Percentiles rank a stretch among this genome's conserved stretches.
Conservation (phyloP, 1,140 invertebrate genomes). For the Elymnias hypermnestra region DNA sequence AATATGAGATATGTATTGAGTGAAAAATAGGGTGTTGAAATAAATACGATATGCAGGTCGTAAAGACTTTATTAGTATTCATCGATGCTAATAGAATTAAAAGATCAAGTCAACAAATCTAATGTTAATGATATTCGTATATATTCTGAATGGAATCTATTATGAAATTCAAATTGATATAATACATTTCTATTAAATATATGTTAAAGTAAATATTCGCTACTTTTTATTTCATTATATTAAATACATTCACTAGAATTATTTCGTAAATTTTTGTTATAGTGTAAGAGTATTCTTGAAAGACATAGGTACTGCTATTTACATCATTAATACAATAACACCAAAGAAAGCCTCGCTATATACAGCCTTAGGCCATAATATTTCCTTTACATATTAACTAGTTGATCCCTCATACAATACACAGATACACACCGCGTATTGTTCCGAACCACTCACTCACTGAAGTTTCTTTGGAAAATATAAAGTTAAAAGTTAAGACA, state of each 20-base stretch:
- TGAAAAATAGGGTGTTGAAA: not conserved
- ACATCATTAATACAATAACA: slow-evolving; percentile 27
- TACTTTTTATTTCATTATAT: slow-evolving; percentile 12
- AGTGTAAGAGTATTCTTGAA: slow-evolving; percentile 15
- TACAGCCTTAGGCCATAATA: slow-evolving; percentile 47
- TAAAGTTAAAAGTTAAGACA: slow-evolving; percentile 14
- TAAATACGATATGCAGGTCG: not conserved
- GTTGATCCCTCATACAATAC: slow-evolving; percentile 66
- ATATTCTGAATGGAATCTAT: slow-evolving; percentile 21
- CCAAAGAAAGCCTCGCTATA: slow-evolving; percentile 34
- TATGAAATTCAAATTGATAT: slow-evolving; percentile 25
- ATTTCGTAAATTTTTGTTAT: slow-evolving; percentile 15
- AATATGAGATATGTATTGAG: no score
- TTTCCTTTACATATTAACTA: slow-evolving; percentile 55
- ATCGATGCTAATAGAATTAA: slow-evolving; percentile 28
- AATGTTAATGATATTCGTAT: slow-evolving; percentile 15
- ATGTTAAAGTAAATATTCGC: no score
- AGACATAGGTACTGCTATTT: slow-evolving; percentile 20
- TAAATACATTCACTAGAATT: slow-evolving; percentile 14
- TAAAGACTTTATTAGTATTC: slow-evolving; percentile 18
- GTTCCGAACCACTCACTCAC: slow-evolving; percentile 18
- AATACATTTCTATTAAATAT: slow-evolving; percentile 22
- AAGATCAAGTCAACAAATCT: slow-evolving; percentile 26
- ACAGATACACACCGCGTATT: slow-evolving; percentile 36
- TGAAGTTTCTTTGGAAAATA: slow-evolving; percentile 26